Conservation (phyloP, 2,888 invertebrate genomes). For the Metacarcinus magister region DNA sequence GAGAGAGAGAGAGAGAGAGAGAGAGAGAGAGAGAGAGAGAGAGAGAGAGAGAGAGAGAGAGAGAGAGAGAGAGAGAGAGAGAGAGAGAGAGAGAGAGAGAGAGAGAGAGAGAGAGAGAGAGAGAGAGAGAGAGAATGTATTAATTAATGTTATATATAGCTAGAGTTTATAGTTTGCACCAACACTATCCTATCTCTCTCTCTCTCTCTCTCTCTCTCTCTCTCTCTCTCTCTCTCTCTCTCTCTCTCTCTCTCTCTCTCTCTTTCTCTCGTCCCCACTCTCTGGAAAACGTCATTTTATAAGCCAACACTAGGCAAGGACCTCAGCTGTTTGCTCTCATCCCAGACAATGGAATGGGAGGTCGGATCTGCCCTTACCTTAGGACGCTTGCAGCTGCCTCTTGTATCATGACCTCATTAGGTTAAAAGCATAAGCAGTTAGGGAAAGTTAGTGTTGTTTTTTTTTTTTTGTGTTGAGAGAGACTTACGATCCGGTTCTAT, state of each 20-base stretch:
- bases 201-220: constrained; percentile 5
- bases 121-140: not conserved
- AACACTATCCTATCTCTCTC: not conserved
- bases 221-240: not conserved
- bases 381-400: not conserved
- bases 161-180: not conserved
- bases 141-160: not conserved
- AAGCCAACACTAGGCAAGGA: not conserved
- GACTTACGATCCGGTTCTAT: not conserved
- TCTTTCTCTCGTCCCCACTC: not conserved
- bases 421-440: constrained; percentile 68
- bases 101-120: constrained; percentile 57
- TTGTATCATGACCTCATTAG: constrained; percentile 66
- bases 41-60: constrained; percentile 47
- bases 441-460: not conserved
- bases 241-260: not conserved
- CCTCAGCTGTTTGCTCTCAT: not conserved
- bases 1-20: constrained; percentile 62
- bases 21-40: constrained; percentile 58
- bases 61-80: constrained; percentile 30
- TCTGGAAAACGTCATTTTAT: constrained; percentile 33
- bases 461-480: not conserved
- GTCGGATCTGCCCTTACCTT: not conserved
- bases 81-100: constrained; percentile 57
- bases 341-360: constrained; percentile 19